A percentile compares a stretch with the other conserved stretches of the same genome.
Evolutionary conservation across 2,888 invertebrate species (phyloP).

Genomic region (Lepeophtheirus nordmannii): DNA sequence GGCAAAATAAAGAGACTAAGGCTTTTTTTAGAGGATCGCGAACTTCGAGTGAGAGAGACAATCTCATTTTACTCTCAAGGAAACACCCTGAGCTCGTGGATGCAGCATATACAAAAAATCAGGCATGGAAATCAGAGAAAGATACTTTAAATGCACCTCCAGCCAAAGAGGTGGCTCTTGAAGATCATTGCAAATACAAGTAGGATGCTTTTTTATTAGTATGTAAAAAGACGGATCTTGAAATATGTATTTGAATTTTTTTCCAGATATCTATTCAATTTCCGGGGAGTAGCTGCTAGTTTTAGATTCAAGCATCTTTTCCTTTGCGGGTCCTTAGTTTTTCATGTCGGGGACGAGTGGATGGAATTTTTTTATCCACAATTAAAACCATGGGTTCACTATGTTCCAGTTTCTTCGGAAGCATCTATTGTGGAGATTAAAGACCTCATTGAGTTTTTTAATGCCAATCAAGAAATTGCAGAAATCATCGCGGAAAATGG

Average conservation of each 20-base stretch:
- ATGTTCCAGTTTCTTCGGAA: conserved; percentile 61
- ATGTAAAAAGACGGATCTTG: background rate
- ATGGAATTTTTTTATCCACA: conserved; percentile 81
- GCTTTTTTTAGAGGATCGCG: conserved; percentile 84
- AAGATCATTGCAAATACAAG: conserved; percentile 56
- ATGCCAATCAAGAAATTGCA: conserved; percentile 54
- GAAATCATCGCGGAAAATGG: conserved; percentile 66
- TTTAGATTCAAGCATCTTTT: conserved; percentile 92
- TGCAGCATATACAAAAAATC: conserved; percentile 92
- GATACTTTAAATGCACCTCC: conserved; percentile 47
- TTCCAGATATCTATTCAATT: conserved; percentile 87
- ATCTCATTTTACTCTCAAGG: conserved; percentile 54
- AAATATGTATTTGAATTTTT: background rate
- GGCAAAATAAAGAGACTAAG: conserved; percentile 51
- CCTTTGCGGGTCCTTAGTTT: conserved; percentile 75
- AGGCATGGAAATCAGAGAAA: conserved; percentile 74
- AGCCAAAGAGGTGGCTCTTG: conserved; percentile 68
- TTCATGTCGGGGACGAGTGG: conserved; percentile 89
- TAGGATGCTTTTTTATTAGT: background rate
- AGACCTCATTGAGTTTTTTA: conserved; percentile 55
- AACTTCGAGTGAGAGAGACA: conserved; percentile 77
- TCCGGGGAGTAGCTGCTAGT: conserved; percentile 89
- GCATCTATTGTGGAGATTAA: conserved; percentile 52
- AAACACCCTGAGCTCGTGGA: conserved; percentile 50
- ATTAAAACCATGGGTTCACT: conserved; percentile 87